Conservation (phyloP, 2,113 vertebrate genomes). For the Microtus pennsylvanicus region DNA sequence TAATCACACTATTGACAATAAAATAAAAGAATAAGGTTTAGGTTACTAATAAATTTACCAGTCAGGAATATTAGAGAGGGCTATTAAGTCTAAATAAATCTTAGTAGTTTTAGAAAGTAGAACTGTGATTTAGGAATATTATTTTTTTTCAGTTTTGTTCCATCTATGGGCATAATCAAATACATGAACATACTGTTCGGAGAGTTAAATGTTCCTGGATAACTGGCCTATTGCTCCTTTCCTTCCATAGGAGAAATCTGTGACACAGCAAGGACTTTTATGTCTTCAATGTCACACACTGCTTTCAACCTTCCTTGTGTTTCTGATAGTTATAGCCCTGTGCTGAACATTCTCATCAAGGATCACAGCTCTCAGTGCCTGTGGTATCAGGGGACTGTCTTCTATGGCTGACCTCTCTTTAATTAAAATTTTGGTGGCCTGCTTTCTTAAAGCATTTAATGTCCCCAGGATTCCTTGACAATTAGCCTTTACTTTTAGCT, state of each 20-base stretch:
- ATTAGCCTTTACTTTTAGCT: constrained; percentile 49
- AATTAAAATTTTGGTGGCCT: constrained; percentile 46
- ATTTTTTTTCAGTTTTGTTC: background rate
- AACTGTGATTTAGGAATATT: background rate
- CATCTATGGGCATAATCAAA: background rate
- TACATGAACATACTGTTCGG: background rate
- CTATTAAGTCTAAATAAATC: background rate
- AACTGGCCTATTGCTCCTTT: background rate
- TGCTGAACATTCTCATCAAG: background rate
- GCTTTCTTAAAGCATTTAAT: constrained; percentile 41
- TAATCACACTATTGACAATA: too few relatives aligned
- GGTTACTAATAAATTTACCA: background rate
- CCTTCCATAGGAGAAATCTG: background rate
- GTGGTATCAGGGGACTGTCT: background rate
- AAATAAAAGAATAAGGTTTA: background rate
- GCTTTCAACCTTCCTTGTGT: background rate
- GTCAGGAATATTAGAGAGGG: background rate
- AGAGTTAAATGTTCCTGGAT: constrained; percentile 5
- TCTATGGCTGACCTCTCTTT: constrained; percentile 39
- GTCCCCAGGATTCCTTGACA: constrained; percentile 24
- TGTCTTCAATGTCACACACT: background rate
- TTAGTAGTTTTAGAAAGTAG: background rate
- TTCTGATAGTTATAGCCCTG: background rate
- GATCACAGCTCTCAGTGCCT: background rate
- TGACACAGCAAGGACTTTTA: constrained; percentile 3